Evolutionary conservation across 2,888 invertebrate genomes (phyloP), one percentile per base, ranked within the genome.

Genomic region (Sesamia inferens): DNA sequence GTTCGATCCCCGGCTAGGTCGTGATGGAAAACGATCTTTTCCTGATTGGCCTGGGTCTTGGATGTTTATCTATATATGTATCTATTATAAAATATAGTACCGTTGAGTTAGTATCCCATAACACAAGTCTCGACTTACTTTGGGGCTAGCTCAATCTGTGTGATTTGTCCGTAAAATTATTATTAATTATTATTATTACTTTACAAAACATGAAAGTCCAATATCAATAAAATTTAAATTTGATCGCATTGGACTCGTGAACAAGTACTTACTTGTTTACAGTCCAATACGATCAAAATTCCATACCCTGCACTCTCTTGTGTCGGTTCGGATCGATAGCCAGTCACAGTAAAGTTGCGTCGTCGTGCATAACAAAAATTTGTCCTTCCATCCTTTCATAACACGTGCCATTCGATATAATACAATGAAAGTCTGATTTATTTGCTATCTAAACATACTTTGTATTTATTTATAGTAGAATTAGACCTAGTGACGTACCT

Each of bases 341-440:
- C n/a, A 19, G 19, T 42, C 42, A 22, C 57, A 51, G 64, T 42
- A 24, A 51, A 78, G 39, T 24, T 22, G 10, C 14, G 8, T 55
- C n/a, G 24, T 55, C 19, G 24, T 62, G 55, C 14, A 44, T 19
- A 47, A 51, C n/a, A 61, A 19, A 8, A 6, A 22, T 59, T 79
- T 79, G 83, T 83, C 62, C 39, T 80, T 69, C 51, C 39, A 71
- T 57, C 51, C 42, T 66, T 61, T 63, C 6, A 59, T 55, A 79
- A 51, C 68, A 63, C 47, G 83, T 86, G 86, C 85, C 83, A 86
- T 87, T 87, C 71, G 62, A 76, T 42, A 44, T 61, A 24, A 81
- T 70, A 74, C 59, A 74, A 76, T 71, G 5, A 70, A 83, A 86
- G 88, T 88, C 85, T 85, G 85, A 85, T 86, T 84, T 79, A 73